Percentiles rank a stretch among this genome's conserved stretches.
These are phyloP conservation scores for Saimiri boliviensis DNA, from an alignment of 2,113 vertebrate genomes.

Conservation along the genomic window DNA sequence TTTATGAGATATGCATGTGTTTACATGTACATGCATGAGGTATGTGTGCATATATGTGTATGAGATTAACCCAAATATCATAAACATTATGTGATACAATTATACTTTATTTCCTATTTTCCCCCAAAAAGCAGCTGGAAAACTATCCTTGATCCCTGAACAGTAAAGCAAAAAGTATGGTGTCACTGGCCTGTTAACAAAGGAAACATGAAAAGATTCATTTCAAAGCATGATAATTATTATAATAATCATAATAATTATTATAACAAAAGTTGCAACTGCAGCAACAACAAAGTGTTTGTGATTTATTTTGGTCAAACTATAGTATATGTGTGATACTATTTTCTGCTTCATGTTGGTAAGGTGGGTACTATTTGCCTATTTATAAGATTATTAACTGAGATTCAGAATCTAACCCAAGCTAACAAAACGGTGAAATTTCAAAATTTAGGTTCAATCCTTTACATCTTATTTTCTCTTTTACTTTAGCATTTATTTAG, in stretches of 20 bases:
- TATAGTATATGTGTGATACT: background rate
- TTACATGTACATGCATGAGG: background rate
- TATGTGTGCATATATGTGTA: fast-evolving
- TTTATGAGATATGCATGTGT: background rate
- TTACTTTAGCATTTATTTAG: background rate
- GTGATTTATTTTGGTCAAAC: background rate
- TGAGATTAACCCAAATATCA: background rate
- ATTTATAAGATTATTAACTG: background rate
- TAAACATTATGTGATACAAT: background rate
- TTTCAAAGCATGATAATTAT: background rate
- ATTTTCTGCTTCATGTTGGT: background rate
- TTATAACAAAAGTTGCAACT: background rate
- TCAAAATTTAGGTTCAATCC: background rate
- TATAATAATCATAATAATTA: background rate
- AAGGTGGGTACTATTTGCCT: background rate
- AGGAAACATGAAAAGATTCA: background rate
- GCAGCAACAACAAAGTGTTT: background rate
- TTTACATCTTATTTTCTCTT: background rate
- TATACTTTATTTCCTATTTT: background rate
- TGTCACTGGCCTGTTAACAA: background rate
- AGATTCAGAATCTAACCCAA: background rate
- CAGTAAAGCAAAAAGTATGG: background rate
- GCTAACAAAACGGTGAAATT: background rate
- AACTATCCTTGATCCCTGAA: background rate
- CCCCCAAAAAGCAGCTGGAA: background rate